A percentile compares a stretch with the other conserved stretches of the same genome.
phyloP scores from a whole-genome alignment of 2,888 invertebrate genomes.

The Rhimphoctona megacephalus region DNA sequence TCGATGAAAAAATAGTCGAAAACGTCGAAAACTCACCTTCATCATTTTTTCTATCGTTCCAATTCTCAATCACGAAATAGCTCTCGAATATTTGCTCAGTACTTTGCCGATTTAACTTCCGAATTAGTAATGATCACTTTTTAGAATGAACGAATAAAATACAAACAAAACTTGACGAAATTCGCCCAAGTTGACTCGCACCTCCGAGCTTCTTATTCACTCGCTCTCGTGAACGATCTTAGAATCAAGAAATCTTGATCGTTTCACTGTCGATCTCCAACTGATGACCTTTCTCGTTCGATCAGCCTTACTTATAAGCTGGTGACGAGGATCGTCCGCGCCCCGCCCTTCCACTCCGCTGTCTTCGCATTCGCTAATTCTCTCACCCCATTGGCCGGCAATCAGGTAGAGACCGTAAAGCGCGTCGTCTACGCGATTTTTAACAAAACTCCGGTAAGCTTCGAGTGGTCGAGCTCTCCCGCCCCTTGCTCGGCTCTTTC shows the following conservation, averaged over 20 bases:
- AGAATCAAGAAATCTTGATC: constrained; percentile 24
- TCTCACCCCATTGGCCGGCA: constrained; percentile 64
- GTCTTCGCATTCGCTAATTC: constrained; percentile 49
- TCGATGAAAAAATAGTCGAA: background rate
- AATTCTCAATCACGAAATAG: background rate
- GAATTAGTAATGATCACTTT: background rate
- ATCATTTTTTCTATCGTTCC: background rate
- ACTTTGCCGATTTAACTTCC: background rate
- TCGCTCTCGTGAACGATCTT: constrained; percentile 8
- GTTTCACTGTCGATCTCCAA: constrained; percentile 65
- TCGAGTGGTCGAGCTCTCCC: constrained; percentile 7
- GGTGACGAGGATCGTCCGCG: constrained; percentile 15
- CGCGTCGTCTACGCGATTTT: constrained; percentile 34
- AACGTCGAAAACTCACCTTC: constrained; percentile 9
- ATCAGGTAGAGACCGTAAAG: constrained; percentile 53
- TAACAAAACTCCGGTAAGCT: constrained; percentile 28
- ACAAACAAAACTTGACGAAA: background rate
- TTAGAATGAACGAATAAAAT: constrained; percentile 3
- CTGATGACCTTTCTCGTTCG: constrained; percentile 69
- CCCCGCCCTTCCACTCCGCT: constrained; percentile 50
- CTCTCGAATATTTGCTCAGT: background rate
- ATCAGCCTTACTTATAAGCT: constrained; percentile 68
- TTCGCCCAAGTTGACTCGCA: background rate
- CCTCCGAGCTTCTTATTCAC: background rate
- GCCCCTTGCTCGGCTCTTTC: constrained; percentile 1